Percentiles rank a stretch among this genome's conserved stretches.
Conservation (phyloP, 2,797 vertebrate genomes). For the Lithobates sylvaticus region DNA sequence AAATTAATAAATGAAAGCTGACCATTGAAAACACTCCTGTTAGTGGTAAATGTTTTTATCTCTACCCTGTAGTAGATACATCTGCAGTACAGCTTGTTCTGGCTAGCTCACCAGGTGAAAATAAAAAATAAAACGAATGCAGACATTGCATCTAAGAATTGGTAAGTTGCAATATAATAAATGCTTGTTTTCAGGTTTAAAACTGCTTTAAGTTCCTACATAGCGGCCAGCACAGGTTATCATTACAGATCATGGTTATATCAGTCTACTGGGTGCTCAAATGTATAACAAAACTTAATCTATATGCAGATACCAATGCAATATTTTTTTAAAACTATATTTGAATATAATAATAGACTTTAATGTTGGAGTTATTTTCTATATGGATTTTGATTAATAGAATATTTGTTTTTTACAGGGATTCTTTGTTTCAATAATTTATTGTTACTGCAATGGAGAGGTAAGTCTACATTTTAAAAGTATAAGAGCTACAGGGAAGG, state of each 20-base stretch:
- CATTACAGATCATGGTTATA: neutral
- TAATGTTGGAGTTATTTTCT: neutral
- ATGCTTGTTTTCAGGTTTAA: too few species aligned
- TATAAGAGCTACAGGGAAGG: neutral
- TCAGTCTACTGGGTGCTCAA: neutral
- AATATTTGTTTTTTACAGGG: slow-evolving; percentile 75
- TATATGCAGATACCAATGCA: neutral
- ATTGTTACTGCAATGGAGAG: slow-evolving; percentile 93
- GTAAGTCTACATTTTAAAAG: slow-evolving; percentile 73
- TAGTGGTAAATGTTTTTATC: too few species aligned
- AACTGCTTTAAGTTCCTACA: too few species aligned
- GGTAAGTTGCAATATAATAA: too few species aligned
- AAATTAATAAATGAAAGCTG: too few species aligned
- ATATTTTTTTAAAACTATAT: neutral
- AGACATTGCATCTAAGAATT: too few species aligned
- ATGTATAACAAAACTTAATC: neutral
- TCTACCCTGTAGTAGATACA: too few species aligned
- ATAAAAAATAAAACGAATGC: too few species aligned
- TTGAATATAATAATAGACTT: neutral
- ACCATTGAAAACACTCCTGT: too few species aligned
- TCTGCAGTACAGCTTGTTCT: too few species aligned
- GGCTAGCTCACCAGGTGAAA: too few species aligned
- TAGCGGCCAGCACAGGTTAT: too few species aligned
- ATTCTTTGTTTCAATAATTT: slow-evolving; percentile 92
- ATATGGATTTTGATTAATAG: neutral